Base-by-base conservation (phyloP, 64 coral and sea anemone genomes). In the Acropora yongei region DNA sequence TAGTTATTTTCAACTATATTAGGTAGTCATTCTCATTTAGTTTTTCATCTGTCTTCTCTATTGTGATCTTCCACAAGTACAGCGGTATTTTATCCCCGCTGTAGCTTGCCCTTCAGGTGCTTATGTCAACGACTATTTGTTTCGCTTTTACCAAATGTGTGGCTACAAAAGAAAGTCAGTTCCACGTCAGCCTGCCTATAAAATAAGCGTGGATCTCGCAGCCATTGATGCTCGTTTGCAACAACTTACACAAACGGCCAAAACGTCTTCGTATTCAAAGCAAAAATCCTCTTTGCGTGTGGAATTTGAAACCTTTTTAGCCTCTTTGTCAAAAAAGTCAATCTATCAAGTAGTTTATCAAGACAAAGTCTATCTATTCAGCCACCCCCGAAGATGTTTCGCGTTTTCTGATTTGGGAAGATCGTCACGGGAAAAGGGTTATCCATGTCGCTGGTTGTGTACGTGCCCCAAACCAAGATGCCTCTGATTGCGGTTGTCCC, bases 91-190 rank as follows among this genome's bases (percentile, higher is more conserved):
- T 49, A 41, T 91, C 19, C 89, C 89, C n/a, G 89, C 89, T 41
- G 78, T 91, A n/a, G 18, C 66, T 16, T 92, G 90, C 79, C 90
- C 90, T 18, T 53, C 63, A 18, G 84, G 90, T 72, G 30, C 60
- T 48, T 92, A 92, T 80, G 45, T 72, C 20, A 91, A 91, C 72
- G 79, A 83, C 78, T 44, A 82, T 75, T 30, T 20, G n/a, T 91
- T 91, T 20, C 89, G 90, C 65, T 92, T 92, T 69, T 92, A 80
- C 57, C 79, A 92, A 55, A 83, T 84, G 90, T 92, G 90, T 85
- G 90, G 90, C 53, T 92, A 91, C 68, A 5, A 75, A 83, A 68
- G 90, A 17, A 65, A 75, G 71, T 87, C 68, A 1, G 68, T 40
- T 8, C 30, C 19, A 10, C 55, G 80, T 2, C 80, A 53, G 55